Evolutionary conservation across 1,140 invertebrate genomes (phyloP), one percentile per base, ranked within the genome.

Genomic region (Euura lappo): DNA sequence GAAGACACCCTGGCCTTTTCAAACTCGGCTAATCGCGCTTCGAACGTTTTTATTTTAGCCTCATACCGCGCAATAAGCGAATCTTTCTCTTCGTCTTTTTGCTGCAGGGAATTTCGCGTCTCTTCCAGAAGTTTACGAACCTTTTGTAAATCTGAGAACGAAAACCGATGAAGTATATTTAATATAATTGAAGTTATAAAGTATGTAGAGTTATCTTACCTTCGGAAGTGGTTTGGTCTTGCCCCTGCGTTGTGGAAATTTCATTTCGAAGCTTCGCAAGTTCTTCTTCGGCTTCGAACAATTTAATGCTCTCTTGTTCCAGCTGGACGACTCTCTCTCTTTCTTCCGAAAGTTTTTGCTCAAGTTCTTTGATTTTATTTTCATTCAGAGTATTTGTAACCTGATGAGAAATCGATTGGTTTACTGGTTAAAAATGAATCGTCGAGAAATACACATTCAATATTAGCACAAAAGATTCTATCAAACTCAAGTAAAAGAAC

Each of bases 251-350:
- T n/a, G 65, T 60, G 65, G 77, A 83, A 42, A 85, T 71, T 74
- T 89, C 84, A 47, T 83, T 83, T 65, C 85, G 83, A 71, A 88
- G 76, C 74, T 85, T 85, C 0, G 86, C 76, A 11, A 90, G 78
- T 77, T 87, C 85, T 79, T 91, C 90, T 75, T 90, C 90, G 3
- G 87, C 78, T 79, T 91, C 90, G 68, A 90, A 90, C n/a, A 90
- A 77, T 75, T 88, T 89, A 60, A 85, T 87, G n/a, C 83, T 86
- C 65, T 90, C 89, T 70, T 78, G 78, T 81, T 91, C 90, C 0
- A 89, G 77, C 51, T 86, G 83, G 78, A 90, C 87, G 6, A 84
- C 75, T 73, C 87, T 83, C 71, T 87, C 85, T 47, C 85, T 79
- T 77, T 91, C 89, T 67, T 88, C 85, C 3, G 80, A 75, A 6